Conservation (phyloP, 2,113 vertebrate genomes). For the Clarias magur region DNA sequence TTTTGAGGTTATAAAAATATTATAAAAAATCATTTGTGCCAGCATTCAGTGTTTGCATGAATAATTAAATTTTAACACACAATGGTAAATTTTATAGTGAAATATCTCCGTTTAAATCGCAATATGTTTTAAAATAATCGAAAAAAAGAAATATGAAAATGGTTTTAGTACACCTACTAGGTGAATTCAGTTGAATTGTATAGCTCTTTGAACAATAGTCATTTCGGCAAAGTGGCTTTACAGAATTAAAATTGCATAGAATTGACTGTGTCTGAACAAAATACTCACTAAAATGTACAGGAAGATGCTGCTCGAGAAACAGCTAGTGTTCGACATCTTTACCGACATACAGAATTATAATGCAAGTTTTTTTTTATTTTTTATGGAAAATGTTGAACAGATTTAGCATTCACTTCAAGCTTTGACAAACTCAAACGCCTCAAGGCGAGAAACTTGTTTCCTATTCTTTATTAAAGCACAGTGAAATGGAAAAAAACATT, state of each 20-base stretch:
- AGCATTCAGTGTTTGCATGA: too few relatives aligned
- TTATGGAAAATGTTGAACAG: not conserved
- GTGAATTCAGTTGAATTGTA: too few relatives aligned
- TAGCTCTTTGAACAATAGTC: too few relatives aligned
- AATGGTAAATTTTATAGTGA: too few relatives aligned
- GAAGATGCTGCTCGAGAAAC: not conserved
- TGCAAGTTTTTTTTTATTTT: not conserved
- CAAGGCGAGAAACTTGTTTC: not conserved
- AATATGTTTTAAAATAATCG: too few relatives aligned
- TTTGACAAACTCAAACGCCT: conserved; percentile 1
- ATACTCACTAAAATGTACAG: not conserved
- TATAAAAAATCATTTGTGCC: too few relatives aligned
- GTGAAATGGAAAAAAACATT: conserved; percentile 7
- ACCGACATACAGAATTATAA: not conserved
- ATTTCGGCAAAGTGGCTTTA: too few relatives aligned
- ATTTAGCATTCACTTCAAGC: conserved; percentile 1
- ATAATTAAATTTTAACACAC: too few relatives aligned
- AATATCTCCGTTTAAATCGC: too few relatives aligned
- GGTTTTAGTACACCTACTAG: not conserved
- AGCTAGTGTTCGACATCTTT: not conserved
- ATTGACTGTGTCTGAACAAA: not conserved
- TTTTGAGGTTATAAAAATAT: too few relatives aligned
- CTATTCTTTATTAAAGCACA: conserved; percentile 6
- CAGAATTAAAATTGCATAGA: too few relatives aligned
- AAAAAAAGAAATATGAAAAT: not conserved